These are phyloP conservation scores for Eutrigla gurnardus DNA, from an alignment of 2,797 vertebrate genomes.

Conservation along the genomic window DNA sequence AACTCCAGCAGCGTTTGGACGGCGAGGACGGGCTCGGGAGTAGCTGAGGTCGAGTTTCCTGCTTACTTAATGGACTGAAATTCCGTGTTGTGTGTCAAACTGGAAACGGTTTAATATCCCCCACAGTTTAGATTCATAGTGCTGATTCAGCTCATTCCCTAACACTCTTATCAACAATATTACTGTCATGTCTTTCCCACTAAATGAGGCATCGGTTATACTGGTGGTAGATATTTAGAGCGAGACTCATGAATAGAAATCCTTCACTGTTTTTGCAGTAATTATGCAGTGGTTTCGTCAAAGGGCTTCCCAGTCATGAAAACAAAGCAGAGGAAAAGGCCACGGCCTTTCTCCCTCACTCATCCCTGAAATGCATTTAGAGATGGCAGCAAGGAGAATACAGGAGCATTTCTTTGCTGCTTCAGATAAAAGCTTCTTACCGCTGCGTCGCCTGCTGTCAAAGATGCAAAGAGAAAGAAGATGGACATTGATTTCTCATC, in stretches of 20 bases:
- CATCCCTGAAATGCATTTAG: conserved; percentile 29
- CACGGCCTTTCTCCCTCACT: background rate
- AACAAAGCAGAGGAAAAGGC: conserved; percentile 33
- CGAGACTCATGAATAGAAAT: conserved; percentile 16
- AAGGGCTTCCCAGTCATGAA: background rate
- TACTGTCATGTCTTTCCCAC: background rate
- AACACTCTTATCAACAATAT: background rate
- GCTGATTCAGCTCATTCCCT: background rate
- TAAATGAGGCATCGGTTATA: background rate
- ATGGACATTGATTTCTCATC: conserved; percentile 56
- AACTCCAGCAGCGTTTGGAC: conserved; percentile 5
- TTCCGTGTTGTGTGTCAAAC: background rate
- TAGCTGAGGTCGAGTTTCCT: conserved; percentile 25
- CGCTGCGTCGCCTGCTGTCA: conserved; percentile 34
- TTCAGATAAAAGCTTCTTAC: conserved; percentile 45
- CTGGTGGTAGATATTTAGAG: background rate
- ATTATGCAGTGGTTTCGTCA: conserved; percentile 12
- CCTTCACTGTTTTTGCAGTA: background rate
- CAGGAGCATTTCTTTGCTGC: conserved; percentile 19
- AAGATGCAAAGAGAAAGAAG: conserved; percentile 47
- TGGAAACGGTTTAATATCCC: background rate
- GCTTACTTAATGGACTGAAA: conserved; percentile 19
- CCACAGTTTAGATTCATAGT: background rate
- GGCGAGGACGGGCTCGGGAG: background rate
- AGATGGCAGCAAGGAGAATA: conserved; percentile 19